Evolutionary conservation across 35 echinoderm and acorn worm genomes (phyloP).

Genomic region (Strongylocentrotus purpuratus): DNA sequence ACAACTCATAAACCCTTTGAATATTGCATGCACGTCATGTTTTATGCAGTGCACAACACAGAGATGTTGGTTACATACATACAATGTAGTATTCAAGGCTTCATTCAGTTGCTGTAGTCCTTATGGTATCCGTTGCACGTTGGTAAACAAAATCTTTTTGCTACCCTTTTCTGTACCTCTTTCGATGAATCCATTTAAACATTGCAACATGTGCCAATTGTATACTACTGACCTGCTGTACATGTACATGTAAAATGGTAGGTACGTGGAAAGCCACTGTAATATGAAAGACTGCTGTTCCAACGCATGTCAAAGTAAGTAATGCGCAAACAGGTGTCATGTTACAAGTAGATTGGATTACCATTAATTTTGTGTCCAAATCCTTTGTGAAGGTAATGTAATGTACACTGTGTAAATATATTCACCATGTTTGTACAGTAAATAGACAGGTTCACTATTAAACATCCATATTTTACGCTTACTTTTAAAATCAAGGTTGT

Average conservation of each 20-base stretch:
- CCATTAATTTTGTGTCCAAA: neutral
- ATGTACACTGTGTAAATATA: neutral
- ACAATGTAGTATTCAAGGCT: neutral
- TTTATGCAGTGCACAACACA: too few relatives aligned
- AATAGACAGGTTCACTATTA: too few relatives aligned
- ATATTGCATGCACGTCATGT: too few relatives aligned
- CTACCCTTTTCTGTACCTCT: neutral
- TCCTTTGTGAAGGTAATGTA: neutral
- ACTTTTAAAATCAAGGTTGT: too few relatives aligned
- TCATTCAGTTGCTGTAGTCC: neutral
- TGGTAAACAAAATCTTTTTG: neutral
- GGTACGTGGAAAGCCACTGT: neutral
- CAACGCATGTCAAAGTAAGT: neutral
- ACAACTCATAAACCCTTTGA: too few relatives aligned
- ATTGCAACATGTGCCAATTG: neutral
- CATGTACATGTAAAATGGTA: neutral
- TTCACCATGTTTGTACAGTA: neutral
- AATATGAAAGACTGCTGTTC: too few relatives aligned
- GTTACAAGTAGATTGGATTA: neutral
- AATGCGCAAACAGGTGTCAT: neutral
- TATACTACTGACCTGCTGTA: neutral
- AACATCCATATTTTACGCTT: too few relatives aligned
- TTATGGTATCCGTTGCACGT: neutral
- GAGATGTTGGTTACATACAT: too few relatives aligned
- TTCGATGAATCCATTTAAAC: neutral